Conservation (phyloP, 53 echinoderm and acorn worm species). For the Glandiceps talaboti region DNA sequence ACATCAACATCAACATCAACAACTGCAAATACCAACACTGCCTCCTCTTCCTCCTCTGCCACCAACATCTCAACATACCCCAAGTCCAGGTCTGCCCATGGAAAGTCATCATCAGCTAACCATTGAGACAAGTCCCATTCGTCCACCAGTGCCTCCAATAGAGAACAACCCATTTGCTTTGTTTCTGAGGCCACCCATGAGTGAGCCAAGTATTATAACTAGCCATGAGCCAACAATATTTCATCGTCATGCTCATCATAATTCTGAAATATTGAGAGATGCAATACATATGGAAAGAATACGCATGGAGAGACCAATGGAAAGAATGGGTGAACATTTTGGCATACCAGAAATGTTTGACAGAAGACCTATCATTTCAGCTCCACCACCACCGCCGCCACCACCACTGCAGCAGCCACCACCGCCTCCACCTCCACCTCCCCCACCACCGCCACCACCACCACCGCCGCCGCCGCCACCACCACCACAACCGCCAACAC, state of each 20-base stretch:
- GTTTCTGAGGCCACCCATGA: constrained; percentile 11
- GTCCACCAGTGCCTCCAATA: constrained; percentile 21
- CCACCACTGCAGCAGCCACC: constrained; percentile 12
- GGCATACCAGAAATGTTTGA: neutral
- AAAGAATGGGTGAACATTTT: neutral
- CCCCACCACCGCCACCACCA: constrained; percentile 6
- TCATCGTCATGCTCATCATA: constrained; percentile 11
- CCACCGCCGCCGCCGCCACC: constrained; percentile 1
- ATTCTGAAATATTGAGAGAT: neutral
- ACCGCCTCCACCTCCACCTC: neutral
- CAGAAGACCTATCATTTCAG: constrained; percentile 4
- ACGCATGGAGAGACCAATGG: neutral
- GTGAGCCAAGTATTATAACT: constrained; percentile 20
- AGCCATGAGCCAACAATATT: constrained; percentile 8
- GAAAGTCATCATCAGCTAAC: constrained; percentile 12
- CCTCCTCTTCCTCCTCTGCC: constrained; percentile 31
- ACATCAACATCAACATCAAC: constrained; percentile 13
- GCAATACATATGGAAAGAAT: neutral
- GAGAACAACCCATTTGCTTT: constrained; percentile 18
- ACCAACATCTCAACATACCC: constrained; percentile 9
- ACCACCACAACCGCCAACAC: neutral
- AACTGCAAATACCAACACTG: constrained; percentile 18
- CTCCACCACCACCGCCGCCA: constrained; percentile 5
- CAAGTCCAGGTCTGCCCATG: neutral
- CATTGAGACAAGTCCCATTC: constrained; percentile 22